Percentiles rank a stretch among this genome's conserved stretches.
These are phyloP conservation scores for Rhopalosiphum nymphaeae DNA, from an alignment of 2,888 invertebrate species.

Conservation along the genomic window DNA sequence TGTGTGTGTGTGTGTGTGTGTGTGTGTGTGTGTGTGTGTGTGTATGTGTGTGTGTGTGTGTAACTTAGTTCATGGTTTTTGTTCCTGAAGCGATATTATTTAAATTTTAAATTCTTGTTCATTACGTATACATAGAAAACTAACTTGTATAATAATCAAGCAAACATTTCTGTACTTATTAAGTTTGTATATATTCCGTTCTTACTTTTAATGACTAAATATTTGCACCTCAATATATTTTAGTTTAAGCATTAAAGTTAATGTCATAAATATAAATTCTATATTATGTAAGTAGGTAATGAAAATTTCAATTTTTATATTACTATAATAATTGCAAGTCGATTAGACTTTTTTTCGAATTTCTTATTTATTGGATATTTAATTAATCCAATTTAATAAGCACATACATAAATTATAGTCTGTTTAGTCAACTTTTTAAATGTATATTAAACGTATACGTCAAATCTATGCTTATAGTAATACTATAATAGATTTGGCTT, in stretches of 20 bases:
- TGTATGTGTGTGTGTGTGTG: neutral
- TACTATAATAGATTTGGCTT: neutral
- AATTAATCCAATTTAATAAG: conserved; percentile 15
- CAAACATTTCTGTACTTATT: neutral
- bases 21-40: neutral
- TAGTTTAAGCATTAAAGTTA: neutral
- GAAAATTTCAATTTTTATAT: conserved; percentile 7
- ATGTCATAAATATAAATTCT: neutral
- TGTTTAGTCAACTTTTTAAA: neutral
- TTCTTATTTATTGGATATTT: conserved; percentile 17
- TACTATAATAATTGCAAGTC: neutral
- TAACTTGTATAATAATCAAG: conserved; percentile 9
- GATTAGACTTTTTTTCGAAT: conserved; percentile 17
- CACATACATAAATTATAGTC: neutral
- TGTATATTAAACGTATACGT: neutral
- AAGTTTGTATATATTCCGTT: conserved; percentile 40
- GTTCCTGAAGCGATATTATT: conserved; percentile 18
- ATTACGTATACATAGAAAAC: neutral
- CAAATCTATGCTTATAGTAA: conserved; percentile 9
- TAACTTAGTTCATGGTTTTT: neutral
- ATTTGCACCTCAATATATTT: neutral
- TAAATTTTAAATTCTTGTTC: neutral
- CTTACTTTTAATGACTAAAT: neutral
- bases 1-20: neutral
- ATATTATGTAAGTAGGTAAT: neutral